Evolutionary conservation across 2,888 invertebrate genomes (phyloP).

Genomic region (Coelinius sp.): DNA sequence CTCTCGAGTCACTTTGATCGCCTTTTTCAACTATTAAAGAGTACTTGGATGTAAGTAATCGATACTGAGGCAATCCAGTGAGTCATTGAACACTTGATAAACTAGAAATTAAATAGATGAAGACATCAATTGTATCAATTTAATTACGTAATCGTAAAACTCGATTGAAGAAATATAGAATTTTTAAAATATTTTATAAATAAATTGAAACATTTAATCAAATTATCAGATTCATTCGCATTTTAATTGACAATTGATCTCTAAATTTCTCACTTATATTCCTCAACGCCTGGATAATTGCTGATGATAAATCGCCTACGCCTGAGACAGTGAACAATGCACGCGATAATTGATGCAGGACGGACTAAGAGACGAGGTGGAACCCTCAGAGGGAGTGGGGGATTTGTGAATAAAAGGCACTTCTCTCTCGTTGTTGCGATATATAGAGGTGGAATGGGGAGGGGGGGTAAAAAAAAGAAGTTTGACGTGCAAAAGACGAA

Average conservation of each 20-base stretch:
- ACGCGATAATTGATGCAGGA: slow-evolving; percentile 18
- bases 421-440: neutral
- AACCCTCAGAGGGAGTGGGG: neutral
- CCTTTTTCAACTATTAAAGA: neutral
- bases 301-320: slow-evolving; percentile 19
- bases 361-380: neutral
- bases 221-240: neutral
- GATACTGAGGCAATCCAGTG: neutral
- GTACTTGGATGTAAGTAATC: neutral
- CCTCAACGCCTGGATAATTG: slow-evolving; percentile 9
- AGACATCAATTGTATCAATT: neutral
- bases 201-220: neutral
- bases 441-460: neutral
- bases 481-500: slow-evolving; percentile 1
- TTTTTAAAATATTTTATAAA: neutral
- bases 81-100: neutral
- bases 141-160: too few relatives aligned
- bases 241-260: neutral
- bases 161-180: neutral
- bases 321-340: slow-evolving; percentile 21
- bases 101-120: neutral
- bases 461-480: neutral
- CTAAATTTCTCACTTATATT: slow-evolving; percentile 3
- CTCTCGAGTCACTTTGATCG: slow-evolving; percentile 40
- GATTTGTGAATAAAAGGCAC: neutral